Base-by-base conservation (phyloP, 35 echinoderm and acorn worm species). In the Hemicentrotus pulcherrimus region DNA sequence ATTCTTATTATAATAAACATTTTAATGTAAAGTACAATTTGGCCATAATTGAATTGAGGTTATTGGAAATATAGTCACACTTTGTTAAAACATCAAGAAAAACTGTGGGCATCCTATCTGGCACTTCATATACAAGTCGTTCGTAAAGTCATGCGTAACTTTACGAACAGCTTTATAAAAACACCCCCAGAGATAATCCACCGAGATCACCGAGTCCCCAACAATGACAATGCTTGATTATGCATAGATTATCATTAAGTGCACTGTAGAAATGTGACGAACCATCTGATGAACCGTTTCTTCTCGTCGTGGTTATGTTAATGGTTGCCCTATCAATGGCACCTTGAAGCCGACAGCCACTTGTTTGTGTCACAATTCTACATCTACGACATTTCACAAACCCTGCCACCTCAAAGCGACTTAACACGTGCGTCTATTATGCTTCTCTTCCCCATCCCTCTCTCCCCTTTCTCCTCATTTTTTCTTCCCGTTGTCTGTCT, bases 381-480 rank as follows among this genome's bases (percentile, higher is more conserved):
- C 65, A 78, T 78, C 65, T n/a, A 78, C 19, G n/a, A 78, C 65
- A 78, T 78, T 78, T 78, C 65, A 78, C 65, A 78, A 55, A 78
- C 65, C 65, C 65, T 78, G 65, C 65, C 65, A n/a, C n/a, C 18
- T 78, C 65, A 78, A 78, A 78, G 65, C 22, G 65, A 78, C 65
- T 78, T 78, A 78, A 78, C 65, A 78, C 65, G 65, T 78, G 65
- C 7, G 19, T 78, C 65, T 28, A 28, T 28, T 78, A 78, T 22
- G 65, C 65, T 78, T 78, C 65, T 78, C 19, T n/a, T 78, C 24
- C 65, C 7, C 16, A 70, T 70, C 61, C 16, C 16, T 70, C 61
- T 28, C 65, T 78, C 65, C 28, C n/a, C 24, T n/a, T 18, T 78
- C 65, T 78, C 28, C 65, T n/a, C 65, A 22, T 78, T 28, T 8